These are phyloP conservation scores for Metopia argyrocephala DNA, from an alignment of 2,888 invertebrate species.

Conservation along the genomic window DNA sequence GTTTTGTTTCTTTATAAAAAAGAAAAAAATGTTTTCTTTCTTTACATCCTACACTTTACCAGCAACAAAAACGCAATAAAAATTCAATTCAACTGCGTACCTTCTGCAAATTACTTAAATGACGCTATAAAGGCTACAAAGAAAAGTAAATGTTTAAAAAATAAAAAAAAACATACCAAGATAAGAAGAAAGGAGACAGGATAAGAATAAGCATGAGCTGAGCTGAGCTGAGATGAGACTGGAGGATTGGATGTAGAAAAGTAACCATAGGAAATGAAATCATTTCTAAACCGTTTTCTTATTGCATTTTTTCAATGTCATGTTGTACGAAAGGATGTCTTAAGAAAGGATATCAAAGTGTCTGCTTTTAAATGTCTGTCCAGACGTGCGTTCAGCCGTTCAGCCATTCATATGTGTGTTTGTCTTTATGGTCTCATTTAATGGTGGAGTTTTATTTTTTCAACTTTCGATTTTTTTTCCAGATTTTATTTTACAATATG, in stretches of 20 bases:
- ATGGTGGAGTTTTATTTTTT: slow-evolving; percentile 20
- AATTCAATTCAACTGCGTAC: slow-evolving; percentile 39
- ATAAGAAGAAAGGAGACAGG: not conserved
- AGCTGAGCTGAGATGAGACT: not conserved
- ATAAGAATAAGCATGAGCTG: not conserved
- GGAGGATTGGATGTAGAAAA: not conserved
- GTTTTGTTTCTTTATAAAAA: too few species aligned
- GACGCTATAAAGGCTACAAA: not conserved
- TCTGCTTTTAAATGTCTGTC: slow-evolving; percentile 16
- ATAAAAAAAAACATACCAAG: not conserved
- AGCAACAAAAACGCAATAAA: slow-evolving; percentile 36
- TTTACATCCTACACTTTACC: not conserved
- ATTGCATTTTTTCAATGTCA: slow-evolving; percentile 59
- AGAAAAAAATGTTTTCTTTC: slow-evolving; percentile 11
- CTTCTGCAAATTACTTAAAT: slow-evolving; percentile 25
- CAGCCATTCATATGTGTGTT: slow-evolving; percentile 14
- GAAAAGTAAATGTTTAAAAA: not conserved
- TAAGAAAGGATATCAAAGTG: slow-evolving; percentile 42
- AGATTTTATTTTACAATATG: not conserved
- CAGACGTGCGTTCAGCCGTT: not conserved
- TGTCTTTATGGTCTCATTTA: slow-evolving; percentile 3
- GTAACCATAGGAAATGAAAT: slow-evolving; percentile 2
- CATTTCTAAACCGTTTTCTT: slow-evolving; percentile 33
- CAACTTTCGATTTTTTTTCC: not conserved
- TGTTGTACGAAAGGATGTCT: slow-evolving; percentile 48